Percentiles rank a stretch among this genome's conserved stretches.
phyloP scores from a whole-genome alignment of 2,888 invertebrate genomes.

The Leistus spinibarbis region DNA sequence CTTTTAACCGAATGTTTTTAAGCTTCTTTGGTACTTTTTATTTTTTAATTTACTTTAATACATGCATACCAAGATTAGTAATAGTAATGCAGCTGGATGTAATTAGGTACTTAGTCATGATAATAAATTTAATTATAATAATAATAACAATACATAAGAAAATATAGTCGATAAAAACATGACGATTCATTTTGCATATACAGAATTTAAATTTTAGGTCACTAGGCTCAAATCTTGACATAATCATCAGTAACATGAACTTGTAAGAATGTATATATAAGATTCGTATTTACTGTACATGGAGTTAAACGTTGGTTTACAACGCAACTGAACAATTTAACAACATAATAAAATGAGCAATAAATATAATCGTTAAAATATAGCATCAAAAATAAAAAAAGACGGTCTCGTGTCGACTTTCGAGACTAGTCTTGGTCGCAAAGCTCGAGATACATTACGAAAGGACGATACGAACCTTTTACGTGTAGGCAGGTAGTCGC shows the following conservation, averaged over 20 bases:
- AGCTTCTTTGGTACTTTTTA: too few species aligned
- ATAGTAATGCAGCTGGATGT: too few species aligned
- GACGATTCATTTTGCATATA: background rate
- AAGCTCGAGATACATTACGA: too few species aligned
- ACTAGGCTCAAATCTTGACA: background rate
- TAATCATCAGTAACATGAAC: background rate
- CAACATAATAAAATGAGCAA: background rate
- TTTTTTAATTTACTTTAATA: too few species aligned
- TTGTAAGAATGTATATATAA: background rate
- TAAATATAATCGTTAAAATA: background rate
- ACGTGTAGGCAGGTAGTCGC: too few species aligned
- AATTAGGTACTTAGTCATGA: too few species aligned
- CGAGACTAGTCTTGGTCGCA: too few species aligned
- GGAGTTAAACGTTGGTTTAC: background rate
- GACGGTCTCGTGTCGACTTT: too few species aligned
- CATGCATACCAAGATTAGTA: too few species aligned
- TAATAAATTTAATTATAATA: too few species aligned
- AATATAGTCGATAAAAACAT: background rate
- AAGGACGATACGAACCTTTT: too few species aligned
- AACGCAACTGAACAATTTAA: background rate
- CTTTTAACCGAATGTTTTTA: too few species aligned
- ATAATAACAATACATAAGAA: background rate
- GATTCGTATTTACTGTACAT: background rate
- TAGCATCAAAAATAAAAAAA: background rate
- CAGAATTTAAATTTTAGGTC: background rate